Evolutionary conservation across 2,113 vertebrate species (phyloP).

Genomic region (Dasypus novemcinctus): DNA sequence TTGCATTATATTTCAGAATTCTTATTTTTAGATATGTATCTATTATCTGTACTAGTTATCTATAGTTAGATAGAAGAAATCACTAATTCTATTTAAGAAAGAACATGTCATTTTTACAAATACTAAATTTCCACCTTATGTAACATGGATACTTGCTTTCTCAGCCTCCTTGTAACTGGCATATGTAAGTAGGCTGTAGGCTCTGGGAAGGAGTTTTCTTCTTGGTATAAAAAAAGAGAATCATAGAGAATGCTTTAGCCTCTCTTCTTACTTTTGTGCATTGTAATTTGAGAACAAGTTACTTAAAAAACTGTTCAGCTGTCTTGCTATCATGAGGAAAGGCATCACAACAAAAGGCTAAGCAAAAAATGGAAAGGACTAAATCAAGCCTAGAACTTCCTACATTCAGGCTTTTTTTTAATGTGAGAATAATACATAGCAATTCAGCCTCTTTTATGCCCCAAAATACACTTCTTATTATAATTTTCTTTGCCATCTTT

Average conservation of each 20-base stretch:
- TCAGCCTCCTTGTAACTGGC: not conserved
- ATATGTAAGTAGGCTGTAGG: not conserved
- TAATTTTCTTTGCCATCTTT: not conserved
- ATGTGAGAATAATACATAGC: not conserved
- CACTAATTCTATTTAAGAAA: not conserved
- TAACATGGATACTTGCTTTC: not conserved
- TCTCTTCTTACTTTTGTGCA: not conserved
- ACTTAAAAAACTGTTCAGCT: not conserved
- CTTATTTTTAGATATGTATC: not conserved
- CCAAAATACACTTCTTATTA: not conserved
- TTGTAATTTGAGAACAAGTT: not conserved
- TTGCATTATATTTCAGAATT: not conserved
- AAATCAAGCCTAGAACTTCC: not conserved
- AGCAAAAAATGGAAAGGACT: not conserved
- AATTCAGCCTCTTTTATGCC: not conserved
- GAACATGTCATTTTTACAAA: not conserved
- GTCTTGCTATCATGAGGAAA: not conserved
- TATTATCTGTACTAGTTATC: not conserved
- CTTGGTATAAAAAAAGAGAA: not conserved
- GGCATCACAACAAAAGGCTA: fast-evolving
- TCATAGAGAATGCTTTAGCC: not conserved
- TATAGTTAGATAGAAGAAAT: not conserved
- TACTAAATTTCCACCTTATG: not conserved
- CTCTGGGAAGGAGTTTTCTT: not conserved
- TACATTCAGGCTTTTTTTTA: not conserved